These are phyloP conservation scores for Drosophila aff. DNA, from an alignment of 1,140 invertebrate species.

Conservation along the genomic window DNA sequence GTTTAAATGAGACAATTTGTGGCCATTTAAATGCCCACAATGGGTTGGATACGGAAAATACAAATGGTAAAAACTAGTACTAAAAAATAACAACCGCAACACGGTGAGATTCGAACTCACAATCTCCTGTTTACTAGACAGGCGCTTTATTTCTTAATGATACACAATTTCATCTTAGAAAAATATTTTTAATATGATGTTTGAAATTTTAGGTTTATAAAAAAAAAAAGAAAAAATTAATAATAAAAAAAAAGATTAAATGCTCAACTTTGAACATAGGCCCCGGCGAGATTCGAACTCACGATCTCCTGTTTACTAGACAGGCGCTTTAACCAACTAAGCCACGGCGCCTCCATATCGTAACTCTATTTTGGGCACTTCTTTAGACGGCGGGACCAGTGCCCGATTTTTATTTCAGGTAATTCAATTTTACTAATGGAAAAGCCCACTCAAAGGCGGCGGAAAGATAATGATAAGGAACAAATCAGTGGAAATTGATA, in stretches of 20 bases:
- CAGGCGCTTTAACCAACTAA: constrained; percentile 88
- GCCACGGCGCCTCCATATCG: constrained; percentile 86
- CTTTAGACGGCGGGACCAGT: background rate
- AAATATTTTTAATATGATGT: no score
- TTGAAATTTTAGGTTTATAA: no score
- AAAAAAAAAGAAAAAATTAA: no score
- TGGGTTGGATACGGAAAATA: background rate
- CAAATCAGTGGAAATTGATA: constrained; percentile 10
- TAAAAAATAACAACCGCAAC: background rate
- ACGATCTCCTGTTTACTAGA: constrained; percentile 88
- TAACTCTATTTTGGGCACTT: fast-evolving
- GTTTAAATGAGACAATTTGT: constrained; percentile 75
- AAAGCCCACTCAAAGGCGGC: background rate
- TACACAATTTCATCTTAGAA: no score
- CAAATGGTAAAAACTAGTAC: background rate
- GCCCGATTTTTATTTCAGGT: constrained; percentile 2
- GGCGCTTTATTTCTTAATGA: constrained; percentile 85
- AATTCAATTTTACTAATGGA: constrained; percentile 33
- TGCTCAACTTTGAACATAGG: constrained; percentile 52
- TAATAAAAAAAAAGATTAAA: no score
- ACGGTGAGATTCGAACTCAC: constrained; percentile 87
- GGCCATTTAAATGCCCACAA: constrained; percentile 25
- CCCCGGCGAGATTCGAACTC: constrained; percentile 88
- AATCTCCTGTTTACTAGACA: constrained; percentile 89
- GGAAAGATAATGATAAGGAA: constrained; percentile 2